A percentile compares a stretch with the other conserved stretches of the same genome.
Evolutionary conservation across 1,140 invertebrate species (phyloP).

Genomic region (Microplitis mediator): DNA sequence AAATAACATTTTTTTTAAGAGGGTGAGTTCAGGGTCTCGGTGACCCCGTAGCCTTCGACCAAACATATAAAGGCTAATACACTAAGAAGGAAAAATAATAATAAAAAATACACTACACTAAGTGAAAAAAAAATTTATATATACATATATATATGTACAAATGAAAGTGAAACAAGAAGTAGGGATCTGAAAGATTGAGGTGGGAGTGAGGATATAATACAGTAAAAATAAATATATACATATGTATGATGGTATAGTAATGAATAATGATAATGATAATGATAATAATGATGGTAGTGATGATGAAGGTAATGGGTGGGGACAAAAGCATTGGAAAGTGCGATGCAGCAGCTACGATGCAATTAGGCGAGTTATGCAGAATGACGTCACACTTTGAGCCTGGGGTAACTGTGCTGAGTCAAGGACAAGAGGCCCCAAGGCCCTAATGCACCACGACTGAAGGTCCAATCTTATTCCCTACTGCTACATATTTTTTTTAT

Average conservation of each 20-base stretch:
- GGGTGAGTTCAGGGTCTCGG: not conserved
- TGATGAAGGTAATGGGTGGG: slow-evolving; percentile 8
- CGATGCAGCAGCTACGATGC: slow-evolving; percentile 48
- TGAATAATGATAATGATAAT: slow-evolving; percentile 1
- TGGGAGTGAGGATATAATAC: slow-evolving; percentile 10
- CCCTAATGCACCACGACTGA: slow-evolving; percentile 41
- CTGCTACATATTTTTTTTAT: no score
- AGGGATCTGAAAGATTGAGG: not conserved
- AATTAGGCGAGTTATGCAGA: slow-evolving; percentile 64
- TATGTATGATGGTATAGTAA: slow-evolving; percentile 2
- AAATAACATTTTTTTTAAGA: not conserved
- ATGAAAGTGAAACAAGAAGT: slow-evolving; percentile 24
- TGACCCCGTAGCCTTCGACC: slow-evolving; percentile 6
- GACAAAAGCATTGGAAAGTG: slow-evolving; percentile 21
- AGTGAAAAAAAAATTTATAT: not conserved
- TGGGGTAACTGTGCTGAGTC: slow-evolving; percentile 64
- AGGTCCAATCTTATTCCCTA: no score
- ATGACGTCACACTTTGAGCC: slow-evolving; percentile 59
- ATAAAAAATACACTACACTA: not conserved
- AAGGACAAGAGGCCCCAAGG: slow-evolving; percentile 60
- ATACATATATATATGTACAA: not conserved
- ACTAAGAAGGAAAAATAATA: not conserved
- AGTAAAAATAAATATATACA: not conserved
- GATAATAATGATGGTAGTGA: slow-evolving; percentile 3
- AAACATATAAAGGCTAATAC: not conserved